Evolutionary conservation across 1,140 invertebrate species (phyloP).

Genomic region (Homalodisca vitripennis): DNA sequence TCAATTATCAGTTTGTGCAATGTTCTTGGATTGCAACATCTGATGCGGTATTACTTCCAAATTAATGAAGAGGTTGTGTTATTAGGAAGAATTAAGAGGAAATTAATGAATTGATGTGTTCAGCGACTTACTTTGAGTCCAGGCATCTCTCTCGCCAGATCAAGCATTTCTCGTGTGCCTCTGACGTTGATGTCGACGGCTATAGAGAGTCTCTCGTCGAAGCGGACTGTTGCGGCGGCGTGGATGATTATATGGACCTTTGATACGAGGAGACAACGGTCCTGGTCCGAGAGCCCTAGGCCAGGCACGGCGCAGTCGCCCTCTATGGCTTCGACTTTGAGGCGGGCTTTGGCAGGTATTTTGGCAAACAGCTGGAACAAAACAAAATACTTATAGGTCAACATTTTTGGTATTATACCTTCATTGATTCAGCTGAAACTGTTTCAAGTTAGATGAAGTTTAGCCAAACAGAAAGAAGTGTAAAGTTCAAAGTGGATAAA

Average conservation of each 20-base stretch:
- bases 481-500: too few species aligned
- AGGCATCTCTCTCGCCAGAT: constrained; percentile 61
- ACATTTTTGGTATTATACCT: too few species aligned
- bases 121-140: constrained; percentile 63
- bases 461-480: too few species aligned
- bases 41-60: too few species aligned
- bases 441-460: too few species aligned
- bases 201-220: constrained; percentile 75
- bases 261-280: constrained; percentile 59
- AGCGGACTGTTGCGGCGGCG: constrained; percentile 85
- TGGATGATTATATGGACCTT: constrained; percentile 64
- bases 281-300: constrained; percentile 71
- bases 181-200: constrained; percentile 61
- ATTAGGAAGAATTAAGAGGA: background rate
- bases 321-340: constrained; percentile 65
- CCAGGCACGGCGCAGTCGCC: constrained; percentile 75
- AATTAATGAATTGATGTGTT: too few species aligned
- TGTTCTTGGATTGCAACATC: too few species aligned
- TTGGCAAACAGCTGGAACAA: constrained; percentile 27
- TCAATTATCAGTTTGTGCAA: too few species aligned
- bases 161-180: constrained; percentile 58
- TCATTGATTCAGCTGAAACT: too few species aligned
- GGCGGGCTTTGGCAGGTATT: constrained; percentile 12
- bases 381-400: too few species aligned
- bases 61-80: background rate